Base-by-base conservation (phyloP, 1,140 invertebrate species). In the Trichonephila clavipes region DNA sequence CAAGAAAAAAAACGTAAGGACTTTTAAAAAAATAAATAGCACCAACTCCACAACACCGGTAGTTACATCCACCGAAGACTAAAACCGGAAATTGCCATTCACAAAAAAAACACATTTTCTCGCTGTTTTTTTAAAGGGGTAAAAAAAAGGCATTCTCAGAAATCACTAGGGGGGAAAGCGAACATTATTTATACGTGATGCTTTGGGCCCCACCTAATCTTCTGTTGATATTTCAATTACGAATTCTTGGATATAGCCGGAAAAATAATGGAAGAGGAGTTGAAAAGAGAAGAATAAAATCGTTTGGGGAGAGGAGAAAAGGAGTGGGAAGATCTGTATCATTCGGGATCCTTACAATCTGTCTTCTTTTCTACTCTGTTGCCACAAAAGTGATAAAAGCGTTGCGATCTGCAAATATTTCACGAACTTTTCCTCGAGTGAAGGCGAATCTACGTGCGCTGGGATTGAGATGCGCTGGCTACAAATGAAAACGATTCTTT, bases 201-300 rank as follows among this genome's bases (percentile, higher is more conserved):
- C 72, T 16, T 12, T 16, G 24, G 28, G 24, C 28, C 1, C 16
- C 16, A 77, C 72, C 72, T 77, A 77, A 77, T 77, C 72, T 77
- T 77, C 72, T 77, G 72, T 77, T 77, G 72, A 77, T 77, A 77
- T 77, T 77, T 77, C 72, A 77, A 77, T 77, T 77, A 77, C 72
- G 72, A 77, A 77, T 77, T 77, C 72, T 28, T 19, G 28, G 14
- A 28, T 34, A 77, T 77, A 12, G 34, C 72, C 72, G 34, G 72
- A 28, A 77, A 72, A 77, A 77, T 77, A 77, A 77, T 77, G 72
- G 72, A 40, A 77, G 34, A 77, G 28, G 28, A 5, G 7, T 51
- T 51, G 51, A 51, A 51, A 51, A 51, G 51, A 34, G 16, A 28
- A 77, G 69, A 34, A 77, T 24, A 77, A 77, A 77, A 77, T 77